Base-by-base conservation (phyloP, 2,888 invertebrate genomes). In the Troides helena region DNA sequence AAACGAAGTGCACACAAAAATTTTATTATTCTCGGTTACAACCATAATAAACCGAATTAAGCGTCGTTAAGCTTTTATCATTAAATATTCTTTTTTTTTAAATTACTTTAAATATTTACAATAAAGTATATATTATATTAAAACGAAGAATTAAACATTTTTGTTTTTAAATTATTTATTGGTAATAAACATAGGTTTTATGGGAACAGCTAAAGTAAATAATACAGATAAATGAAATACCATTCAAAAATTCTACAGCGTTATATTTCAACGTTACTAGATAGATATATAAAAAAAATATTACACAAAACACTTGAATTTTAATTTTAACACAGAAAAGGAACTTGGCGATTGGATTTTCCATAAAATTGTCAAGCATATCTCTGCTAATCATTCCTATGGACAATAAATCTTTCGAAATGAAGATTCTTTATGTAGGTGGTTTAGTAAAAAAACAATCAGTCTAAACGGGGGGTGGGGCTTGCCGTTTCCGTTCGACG, bases 221-320 rank as follows among this genome's bases (percentile, higher is more conserved):
- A 62, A 65, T 67, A 72, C 56, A 68, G 46, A 25, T 43, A 83
- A 89, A 89, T 86, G 80, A 90, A 89, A 91, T 75, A 78, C 79
- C 75, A 81, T 75, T 77, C 63, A 81, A 84, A 83, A 88, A 89
- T 88, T 90, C 92, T 92, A 92, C 91, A 87, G 90, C 90, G 89
- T 88, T 92, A 92, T 91, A 92, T 90, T 91, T 90, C 83, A 89
- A 86, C 81, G 84, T 86, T 89, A 85, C 88, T 85, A 90, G 81
- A 80, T 85, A 90, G 81, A 80, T 85, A 88, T 89, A 88, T 86
- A 84, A 89, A 85, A 88, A 89, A 89, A 88, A 85, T 85, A 86
- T 85, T 82, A 89, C 39, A 67, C 67, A 58, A 46, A 59, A 58
- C 25, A 85, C 78, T 81, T 78, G 80, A 81, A 77, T 80, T 76